A percentile compares a stretch with the other conserved stretches of the same genome.
phyloP scores from a whole-genome alignment of 2,888 invertebrate genomes.

The Machimus atricapillus region DNA sequence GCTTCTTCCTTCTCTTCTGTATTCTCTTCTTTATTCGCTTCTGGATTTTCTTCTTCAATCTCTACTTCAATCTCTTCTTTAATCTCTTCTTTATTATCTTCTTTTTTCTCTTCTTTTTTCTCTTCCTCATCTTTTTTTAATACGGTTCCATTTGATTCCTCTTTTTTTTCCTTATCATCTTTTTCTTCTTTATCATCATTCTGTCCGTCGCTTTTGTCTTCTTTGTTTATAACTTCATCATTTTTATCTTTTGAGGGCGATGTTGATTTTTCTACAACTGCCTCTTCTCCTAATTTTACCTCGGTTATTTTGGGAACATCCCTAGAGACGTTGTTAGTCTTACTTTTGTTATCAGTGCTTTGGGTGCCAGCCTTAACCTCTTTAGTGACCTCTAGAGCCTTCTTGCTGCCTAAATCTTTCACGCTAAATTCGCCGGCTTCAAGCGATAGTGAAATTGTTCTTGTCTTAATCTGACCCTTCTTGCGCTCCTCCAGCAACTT shows the following conservation, averaged over 20 bases:
- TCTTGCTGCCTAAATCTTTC: background rate
- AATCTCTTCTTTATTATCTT: background rate
- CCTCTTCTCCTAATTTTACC: background rate
- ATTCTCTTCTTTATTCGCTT: background rate
- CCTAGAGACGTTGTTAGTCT: background rate
- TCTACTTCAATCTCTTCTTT: background rate
- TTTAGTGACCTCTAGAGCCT: background rate
- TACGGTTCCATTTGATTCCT: background rate
- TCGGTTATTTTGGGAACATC: background rate
- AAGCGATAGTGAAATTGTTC: background rate
- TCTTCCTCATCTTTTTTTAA: background rate
- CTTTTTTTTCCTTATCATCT: background rate
- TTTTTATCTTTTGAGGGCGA: background rate
- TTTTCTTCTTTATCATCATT: background rate
- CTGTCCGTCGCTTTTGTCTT: slow-evolving; percentile 5
- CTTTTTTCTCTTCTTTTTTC: background rate
- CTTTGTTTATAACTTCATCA: slow-evolving; percentile 1
- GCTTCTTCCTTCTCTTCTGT: background rate
- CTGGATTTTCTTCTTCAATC: background rate
- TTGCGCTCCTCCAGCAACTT: background rate
- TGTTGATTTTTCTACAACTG: background rate
- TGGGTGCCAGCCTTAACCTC: background rate
- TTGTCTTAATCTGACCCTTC: background rate
- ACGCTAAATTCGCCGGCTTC: background rate
- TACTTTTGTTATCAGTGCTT: background rate